These are phyloP conservation scores for Trachurus trachurus DNA, from an alignment of 2,797 vertebrate species.

Conservation along the genomic window DNA sequence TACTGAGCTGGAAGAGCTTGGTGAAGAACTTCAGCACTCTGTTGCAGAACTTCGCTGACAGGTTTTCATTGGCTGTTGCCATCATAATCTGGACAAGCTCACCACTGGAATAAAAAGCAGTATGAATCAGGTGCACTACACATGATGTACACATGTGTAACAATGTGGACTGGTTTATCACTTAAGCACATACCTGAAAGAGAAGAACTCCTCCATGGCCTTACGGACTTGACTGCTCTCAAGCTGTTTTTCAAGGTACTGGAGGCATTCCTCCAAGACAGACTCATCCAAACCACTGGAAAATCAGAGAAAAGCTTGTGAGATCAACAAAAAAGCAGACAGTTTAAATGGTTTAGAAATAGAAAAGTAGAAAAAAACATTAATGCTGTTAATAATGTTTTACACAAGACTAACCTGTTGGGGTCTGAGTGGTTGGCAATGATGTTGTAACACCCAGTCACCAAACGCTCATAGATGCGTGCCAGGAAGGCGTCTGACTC, in stretches of 20 bases:
- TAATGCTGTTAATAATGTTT: neutral
- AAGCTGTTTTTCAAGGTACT: constrained; percentile 97
- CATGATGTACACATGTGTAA: constrained; percentile 2
- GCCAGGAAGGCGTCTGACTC: constrained; percentile 97
- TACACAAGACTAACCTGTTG: constrained; percentile 86
- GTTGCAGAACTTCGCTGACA: constrained; percentile 99
- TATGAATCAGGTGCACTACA: constrained; percentile 5
- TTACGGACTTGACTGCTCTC: constrained; percentile 97
- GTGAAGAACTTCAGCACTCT: constrained; percentile 98
- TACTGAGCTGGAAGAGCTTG: constrained; percentile 98
- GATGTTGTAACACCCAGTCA: constrained; percentile 97
- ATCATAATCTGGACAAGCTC: constrained; percentile 99
- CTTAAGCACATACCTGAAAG: constrained; percentile 89
- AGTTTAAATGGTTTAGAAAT: no score
- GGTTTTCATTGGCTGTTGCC: constrained; percentile 97
- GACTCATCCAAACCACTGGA: constrained; percentile 95
- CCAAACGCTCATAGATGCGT: constrained; percentile 94
- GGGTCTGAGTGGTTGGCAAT: constrained; percentile 96
- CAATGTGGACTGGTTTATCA: neutral
- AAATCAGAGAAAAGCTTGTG: neutral
- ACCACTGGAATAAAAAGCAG: constrained; percentile 83
- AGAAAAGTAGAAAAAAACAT: neutral
- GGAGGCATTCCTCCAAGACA: constrained; percentile 96
- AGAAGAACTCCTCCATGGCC: constrained; percentile 99
- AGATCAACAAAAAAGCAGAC: neutral